Evolutionary conservation across 2,888 invertebrate species (phyloP), one percentile per base, ranked within the genome.

Genomic region (Cerceris ruficornis): DNA sequence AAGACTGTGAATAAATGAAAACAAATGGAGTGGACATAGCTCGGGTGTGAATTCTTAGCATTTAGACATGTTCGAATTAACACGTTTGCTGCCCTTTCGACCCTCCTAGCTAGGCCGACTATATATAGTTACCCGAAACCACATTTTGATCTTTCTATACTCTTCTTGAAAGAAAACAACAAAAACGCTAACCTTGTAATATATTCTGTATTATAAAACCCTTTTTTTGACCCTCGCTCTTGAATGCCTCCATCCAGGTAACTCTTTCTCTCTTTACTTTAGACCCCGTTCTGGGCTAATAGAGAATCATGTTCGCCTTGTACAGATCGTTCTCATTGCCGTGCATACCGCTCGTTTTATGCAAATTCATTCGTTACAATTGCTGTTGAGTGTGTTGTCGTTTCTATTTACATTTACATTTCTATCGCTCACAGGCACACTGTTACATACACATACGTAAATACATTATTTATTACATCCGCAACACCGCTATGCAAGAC

Each of bases 221-320:
- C 82, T 84, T 85, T 85, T n/a, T 83, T 88, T 87, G 76, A 87
- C 88, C 87, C 87, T 88, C 85, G 88, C 88, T 89, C 87, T 89
- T 89, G 88, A 89, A 88, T 89, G 88, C 87, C 89, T 89, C 86
- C 86, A 88, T 83, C 88, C 88, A 89, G 89, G 89, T 89, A 89
- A 89, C 84, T 87, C 86, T 88, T 86, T 89, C 88, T 88, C 87
- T 88, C 88, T 89, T 88, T 88, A 89, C 86, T 85, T 88, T 89
- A 88, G 88, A 88, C 83, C 88, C 87, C 78, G 79, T 74, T 28
- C 28, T 85, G 80, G 83, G 80, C 83, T 83, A 77, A 82, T 87
- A 86, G 83, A 79, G 64, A 13, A 80, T 82, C 81, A 85, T 57
- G 69, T 75, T 81, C 75, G 77, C 78, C 78, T 81, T 82, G 83